These are phyloP conservation scores for Benthosema pterotum DNA, from an alignment of 2,797 vertebrate genomes.

Conservation along the genomic window DNA sequence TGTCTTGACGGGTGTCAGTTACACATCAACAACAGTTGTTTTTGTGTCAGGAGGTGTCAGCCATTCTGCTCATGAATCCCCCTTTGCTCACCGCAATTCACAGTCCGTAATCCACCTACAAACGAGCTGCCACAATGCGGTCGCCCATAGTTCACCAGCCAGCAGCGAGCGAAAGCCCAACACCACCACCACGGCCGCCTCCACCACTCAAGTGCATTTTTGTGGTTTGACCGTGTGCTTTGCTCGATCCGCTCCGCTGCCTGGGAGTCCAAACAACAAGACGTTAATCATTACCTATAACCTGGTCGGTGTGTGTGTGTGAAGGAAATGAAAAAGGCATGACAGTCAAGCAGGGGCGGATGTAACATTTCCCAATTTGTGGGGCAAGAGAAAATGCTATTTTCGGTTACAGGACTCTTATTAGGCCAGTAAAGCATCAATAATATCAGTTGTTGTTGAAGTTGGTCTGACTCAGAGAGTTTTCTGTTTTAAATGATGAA, in stretches of 20 bases:
- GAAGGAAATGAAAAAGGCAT: constrained; percentile 1
- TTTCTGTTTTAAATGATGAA: too few relatives aligned
- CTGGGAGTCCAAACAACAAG: constrained; percentile 16
- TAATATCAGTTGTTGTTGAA: too few relatives aligned
- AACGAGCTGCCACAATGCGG: constrained; percentile 52
- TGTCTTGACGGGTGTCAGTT: constrained; percentile 30
- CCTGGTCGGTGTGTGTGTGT: constrained; percentile 14
- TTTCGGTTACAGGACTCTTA: too few relatives aligned
- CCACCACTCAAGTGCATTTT: constrained; percentile 47
- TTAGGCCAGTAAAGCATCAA: too few relatives aligned
- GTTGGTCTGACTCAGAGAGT: too few relatives aligned
- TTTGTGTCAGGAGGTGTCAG: constrained; percentile 9
- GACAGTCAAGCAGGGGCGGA: too few relatives aligned
- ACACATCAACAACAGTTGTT: constrained; percentile 27
- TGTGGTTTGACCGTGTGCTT: constrained; percentile 38
- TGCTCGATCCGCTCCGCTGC: constrained; percentile 29
- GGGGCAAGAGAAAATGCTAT: too few relatives aligned
- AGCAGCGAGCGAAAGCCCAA: constrained; percentile 7
- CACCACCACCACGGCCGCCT: too few relatives aligned
- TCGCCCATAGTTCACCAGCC: constrained; percentile 20
- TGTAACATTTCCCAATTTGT: too few relatives aligned
- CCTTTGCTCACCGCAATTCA: constrained; percentile 42
- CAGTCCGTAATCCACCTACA: constrained; percentile 58
- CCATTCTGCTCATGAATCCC: constrained; percentile 29
- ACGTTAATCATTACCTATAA: constrained; percentile 37